These are phyloP conservation scores for Lepidonotus clava DNA, from an alignment of 2,888 invertebrate genomes.

Conservation along the genomic window DNA sequence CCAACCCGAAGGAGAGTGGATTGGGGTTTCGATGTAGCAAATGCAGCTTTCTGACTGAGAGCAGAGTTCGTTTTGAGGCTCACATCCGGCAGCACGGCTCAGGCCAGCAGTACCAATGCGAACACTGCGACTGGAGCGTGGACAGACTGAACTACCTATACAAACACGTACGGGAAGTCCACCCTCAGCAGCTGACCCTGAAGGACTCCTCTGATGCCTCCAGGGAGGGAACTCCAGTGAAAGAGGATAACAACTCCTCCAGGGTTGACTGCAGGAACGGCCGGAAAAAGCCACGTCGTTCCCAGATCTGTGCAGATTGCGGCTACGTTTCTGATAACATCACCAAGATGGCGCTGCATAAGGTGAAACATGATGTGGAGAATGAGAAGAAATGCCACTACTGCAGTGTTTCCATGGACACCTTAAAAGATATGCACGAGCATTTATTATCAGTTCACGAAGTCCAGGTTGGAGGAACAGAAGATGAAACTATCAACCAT, in stretches of 20 bases:
- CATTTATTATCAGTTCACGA: not conserved
- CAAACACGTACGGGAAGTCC: constrained; percentile 72
- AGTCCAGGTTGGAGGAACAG: not conserved
- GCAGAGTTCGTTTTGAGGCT: constrained; percentile 49
- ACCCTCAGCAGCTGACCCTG: constrained; percentile 70
- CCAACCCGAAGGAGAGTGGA: constrained; percentile 2
- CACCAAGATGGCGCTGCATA: constrained; percentile 56
- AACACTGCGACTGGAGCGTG: constrained; percentile 76
- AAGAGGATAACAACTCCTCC: not conserved
- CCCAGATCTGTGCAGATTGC: constrained; percentile 57
- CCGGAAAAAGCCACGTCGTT: not conserved
- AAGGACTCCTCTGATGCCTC: not conserved
- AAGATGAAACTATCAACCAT: too few relatives aligned
- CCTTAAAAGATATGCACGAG: not conserved
- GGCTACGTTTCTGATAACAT: constrained; percentile 59
- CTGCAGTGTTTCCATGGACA: not conserved
- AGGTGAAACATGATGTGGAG: constrained; percentile 42
- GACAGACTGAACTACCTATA: constrained; percentile 72
- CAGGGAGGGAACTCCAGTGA: not conserved
- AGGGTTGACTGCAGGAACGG: not conserved
- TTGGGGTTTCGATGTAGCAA: constrained; percentile 46
- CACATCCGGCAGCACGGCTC: constrained; percentile 43
- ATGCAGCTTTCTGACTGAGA: constrained; percentile 50
- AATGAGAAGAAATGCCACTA: constrained; percentile 49
- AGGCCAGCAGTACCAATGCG: constrained; percentile 71